Conservation (phyloP, 2,888 invertebrate species). For the Polyommatus iphigenia region DNA sequence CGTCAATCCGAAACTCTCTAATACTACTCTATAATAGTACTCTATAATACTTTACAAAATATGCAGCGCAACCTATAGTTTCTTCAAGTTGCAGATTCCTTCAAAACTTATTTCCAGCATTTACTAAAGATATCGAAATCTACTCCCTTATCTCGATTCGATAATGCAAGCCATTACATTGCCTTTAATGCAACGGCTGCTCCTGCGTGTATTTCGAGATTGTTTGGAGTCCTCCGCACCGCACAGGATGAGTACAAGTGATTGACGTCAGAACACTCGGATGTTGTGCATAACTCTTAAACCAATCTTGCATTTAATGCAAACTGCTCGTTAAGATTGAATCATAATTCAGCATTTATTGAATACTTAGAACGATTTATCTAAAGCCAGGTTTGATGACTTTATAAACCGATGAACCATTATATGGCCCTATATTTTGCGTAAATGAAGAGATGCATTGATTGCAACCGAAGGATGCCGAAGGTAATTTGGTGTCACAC, state of each 20-base stretch:
- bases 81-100: not conserved
- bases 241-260: constrained; percentile 29
- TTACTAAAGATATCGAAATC: not conserved
- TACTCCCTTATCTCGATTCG: not conserved
- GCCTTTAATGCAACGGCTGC: not conserved
- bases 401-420: not conserved
- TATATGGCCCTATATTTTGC: not conserved
- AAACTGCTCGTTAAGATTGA: not conserved
- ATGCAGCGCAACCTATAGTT: not conserved
- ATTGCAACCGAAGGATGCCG: too few relatives aligned
- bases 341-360: not conserved
- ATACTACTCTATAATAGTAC: too few relatives aligned
- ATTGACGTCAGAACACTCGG: constrained; percentile 39
- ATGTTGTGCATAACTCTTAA: constrained; percentile 34
- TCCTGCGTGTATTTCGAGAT: constrained; percentile 11
- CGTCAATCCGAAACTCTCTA: not conserved
- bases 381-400: not conserved
- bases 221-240: constrained; percentile 16
- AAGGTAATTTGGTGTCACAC: not conserved
- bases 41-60: not conserved
- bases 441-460: not conserved
- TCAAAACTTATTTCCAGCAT: not conserved
- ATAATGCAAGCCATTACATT: constrained; percentile 14
- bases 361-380: not conserved
- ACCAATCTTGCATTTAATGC: constrained; percentile 16